Evolutionary conservation across 2,113 vertebrate species (phyloP).

Genomic region (Ceuthmochares aereus): DNA sequence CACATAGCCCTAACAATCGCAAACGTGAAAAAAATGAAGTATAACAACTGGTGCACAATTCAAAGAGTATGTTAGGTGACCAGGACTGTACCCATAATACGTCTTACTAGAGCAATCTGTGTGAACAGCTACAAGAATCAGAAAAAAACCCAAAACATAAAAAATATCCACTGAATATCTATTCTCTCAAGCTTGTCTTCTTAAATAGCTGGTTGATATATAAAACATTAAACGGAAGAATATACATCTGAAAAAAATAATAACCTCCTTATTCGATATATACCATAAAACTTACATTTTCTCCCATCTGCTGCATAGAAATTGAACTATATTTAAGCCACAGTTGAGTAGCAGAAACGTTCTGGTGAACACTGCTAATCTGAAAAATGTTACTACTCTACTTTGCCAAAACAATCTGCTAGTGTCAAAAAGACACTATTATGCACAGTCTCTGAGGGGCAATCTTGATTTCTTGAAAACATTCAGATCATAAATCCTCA

Average conservation of each 20-base stretch:
- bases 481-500: constrained; percentile 35
- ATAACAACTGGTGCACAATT: background rate
- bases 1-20: background rate
- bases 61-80: background rate
- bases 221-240: background rate
- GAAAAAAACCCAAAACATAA: background rate
- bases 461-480: constrained; percentile 37
- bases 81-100: background rate
- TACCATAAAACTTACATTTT: background rate
- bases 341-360: background rate
- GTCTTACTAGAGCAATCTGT: background rate
- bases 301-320: constrained; percentile 16
- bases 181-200: background rate
- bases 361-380: background rate
- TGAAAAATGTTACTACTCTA: constrained; percentile 12
- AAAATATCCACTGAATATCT: background rate
- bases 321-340: constrained; percentile 22
- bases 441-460: background rate
- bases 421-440: constrained; percentile 36
- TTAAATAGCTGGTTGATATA: background rate
- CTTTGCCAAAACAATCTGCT: constrained; percentile 29
- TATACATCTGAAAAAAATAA: background rate
- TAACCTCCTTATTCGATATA: background rate
- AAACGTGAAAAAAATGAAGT: background rate
- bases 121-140: background rate